These are phyloP conservation scores for Eurosta solidaginis DNA, from an alignment of 1,140 invertebrate genomes.

Conservation along the genomic window DNA sequence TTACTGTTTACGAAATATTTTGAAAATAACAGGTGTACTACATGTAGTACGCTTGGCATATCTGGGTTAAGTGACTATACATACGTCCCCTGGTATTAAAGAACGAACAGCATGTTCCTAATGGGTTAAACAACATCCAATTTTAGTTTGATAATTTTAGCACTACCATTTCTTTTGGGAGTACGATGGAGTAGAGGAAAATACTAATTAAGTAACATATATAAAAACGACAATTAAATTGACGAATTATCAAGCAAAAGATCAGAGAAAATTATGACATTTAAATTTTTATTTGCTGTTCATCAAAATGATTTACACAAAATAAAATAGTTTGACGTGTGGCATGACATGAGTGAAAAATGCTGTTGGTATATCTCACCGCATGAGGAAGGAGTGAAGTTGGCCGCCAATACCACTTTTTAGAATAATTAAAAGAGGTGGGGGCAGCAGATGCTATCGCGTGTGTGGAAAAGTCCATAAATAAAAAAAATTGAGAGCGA, in stretches of 20 bases:
- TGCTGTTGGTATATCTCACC: neutral
- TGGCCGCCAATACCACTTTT: too few species aligned
- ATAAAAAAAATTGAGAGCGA: too few species aligned
- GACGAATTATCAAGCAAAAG: slow-evolving; percentile 34
- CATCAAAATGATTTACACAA: slow-evolving; percentile 33
- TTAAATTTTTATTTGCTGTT: slow-evolving; percentile 34
- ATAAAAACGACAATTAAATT: slow-evolving; percentile 20
- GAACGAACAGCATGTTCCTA: neutral
- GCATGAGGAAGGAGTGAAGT: neutral
- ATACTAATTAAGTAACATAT: slow-evolving; percentile 8
- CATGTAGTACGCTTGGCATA: too few species aligned
- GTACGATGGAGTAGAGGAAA: neutral
- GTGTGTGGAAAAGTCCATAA: too few species aligned
- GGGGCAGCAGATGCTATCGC: too few species aligned
- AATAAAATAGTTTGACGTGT: neutral
- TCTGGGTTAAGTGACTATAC: too few species aligned
- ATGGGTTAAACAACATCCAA: neutral
- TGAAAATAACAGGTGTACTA: too few species aligned
- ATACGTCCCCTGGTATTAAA: too few species aligned
- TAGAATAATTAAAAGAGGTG: neutral
- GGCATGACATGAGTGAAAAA: neutral
- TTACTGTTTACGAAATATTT: too few species aligned
- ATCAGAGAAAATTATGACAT: slow-evolving; percentile 35
- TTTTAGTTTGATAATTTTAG: slow-evolving; percentile 38
- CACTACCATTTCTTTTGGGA: neutral